Evolutionary conservation across 2,113 vertebrate species (phyloP).

Genomic region (Muntiacus muntjak): DNA sequence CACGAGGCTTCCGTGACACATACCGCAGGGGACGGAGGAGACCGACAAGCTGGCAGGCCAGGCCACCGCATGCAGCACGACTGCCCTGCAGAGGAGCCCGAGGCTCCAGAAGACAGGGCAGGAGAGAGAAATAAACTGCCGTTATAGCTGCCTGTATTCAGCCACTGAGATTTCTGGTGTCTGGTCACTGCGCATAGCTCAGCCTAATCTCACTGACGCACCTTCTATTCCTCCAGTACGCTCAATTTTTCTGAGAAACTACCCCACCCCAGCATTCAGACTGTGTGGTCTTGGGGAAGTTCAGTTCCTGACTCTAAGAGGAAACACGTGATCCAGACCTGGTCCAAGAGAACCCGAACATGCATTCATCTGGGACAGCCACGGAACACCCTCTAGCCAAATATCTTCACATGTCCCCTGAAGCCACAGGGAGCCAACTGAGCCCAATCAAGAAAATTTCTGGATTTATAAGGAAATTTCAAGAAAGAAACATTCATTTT

Average conservation of each 20-base stretch:
- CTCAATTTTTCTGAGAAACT: not conserved
- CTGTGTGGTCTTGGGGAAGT: not conserved
- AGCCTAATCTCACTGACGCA: not conserved
- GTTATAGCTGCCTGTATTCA: not conserved
- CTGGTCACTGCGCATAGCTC: not conserved
- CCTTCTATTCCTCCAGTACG: not conserved
- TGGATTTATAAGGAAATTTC: not conserved
- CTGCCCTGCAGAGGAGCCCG: not conserved
- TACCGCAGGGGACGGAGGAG: not conserved
- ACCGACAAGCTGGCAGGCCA: not conserved
- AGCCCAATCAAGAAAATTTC: not conserved
- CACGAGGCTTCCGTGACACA: not conserved
- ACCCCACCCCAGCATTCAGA: not conserved
- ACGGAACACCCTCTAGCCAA: not conserved
- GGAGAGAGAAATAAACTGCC: not conserved
- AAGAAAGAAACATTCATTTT: not conserved
- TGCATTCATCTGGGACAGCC: not conserved
- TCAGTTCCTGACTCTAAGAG: not conserved
- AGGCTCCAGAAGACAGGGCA: not conserved
- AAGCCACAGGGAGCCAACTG: not conserved
- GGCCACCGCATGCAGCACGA: accelerated
- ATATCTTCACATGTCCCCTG: not conserved
- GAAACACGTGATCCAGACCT: not conserved
- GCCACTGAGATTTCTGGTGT: not conserved
- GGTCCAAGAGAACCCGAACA: not conserved